Evolutionary conservation across 2,888 invertebrate genomes (phyloP).

Genomic region (Anorthoa munda): DNA sequence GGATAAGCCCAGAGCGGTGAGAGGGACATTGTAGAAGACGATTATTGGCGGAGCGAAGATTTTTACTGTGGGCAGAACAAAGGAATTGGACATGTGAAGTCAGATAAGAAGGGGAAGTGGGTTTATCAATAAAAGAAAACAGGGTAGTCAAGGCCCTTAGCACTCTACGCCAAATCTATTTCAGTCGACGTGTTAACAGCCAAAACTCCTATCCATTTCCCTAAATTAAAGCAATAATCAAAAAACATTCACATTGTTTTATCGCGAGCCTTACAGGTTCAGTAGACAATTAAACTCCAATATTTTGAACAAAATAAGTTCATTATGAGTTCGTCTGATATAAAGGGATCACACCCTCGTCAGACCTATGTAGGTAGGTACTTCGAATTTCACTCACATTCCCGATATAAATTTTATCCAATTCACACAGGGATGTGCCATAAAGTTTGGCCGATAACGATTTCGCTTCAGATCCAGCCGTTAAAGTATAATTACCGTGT

Average conservation of each 20-base stretch:
- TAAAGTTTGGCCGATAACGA: conserved; percentile 66
- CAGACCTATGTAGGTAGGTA: conserved; percentile 55
- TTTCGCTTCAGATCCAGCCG: conserved; percentile 58
- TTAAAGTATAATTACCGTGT: conserved; percentile 68
- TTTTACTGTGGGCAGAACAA: too few species aligned
- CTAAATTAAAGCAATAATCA: conserved; percentile 34
- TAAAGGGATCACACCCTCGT: conserved; percentile 72
- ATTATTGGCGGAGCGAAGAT: too few species aligned
- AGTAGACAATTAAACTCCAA: conserved; percentile 70
- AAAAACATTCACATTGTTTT: conserved; percentile 47
- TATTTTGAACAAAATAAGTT: conserved; percentile 74
- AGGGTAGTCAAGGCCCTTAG: too few species aligned
- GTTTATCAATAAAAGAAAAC: too few species aligned
- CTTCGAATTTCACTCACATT: conserved; percentile 67
- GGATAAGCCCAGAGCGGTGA: too few species aligned
- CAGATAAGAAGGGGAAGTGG: too few species aligned
- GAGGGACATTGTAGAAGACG: too few species aligned
- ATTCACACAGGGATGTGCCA: conserved; percentile 62
- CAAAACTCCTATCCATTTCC: conserved; percentile 27
- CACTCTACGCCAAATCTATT: too few species aligned
- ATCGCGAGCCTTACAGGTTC: conserved; percentile 29
- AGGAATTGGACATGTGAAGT: too few species aligned
- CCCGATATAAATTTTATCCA: conserved; percentile 70
- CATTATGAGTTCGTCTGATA: conserved; percentile 74
- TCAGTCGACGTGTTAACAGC: conserved; percentile 14